A percentile compares a stretch with the other conserved stretches of the same genome.
phyloP scores from a whole-genome alignment of 2,888 invertebrate genomes.

The Ypsolopha sequella region DNA sequence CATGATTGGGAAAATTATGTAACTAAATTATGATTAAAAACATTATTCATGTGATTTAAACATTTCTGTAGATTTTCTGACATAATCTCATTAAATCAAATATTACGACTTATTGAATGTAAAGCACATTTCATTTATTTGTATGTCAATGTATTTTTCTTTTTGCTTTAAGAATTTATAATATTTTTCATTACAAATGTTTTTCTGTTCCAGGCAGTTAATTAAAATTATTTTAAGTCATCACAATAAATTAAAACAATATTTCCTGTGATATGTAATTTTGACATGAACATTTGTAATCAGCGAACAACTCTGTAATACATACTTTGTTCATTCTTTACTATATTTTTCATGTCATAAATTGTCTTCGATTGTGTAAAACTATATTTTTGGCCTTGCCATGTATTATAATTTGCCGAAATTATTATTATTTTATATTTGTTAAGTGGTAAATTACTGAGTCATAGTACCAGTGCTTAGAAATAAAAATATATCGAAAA shows the following conservation, averaged over 20 bases:
- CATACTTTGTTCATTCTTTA: not conserved
- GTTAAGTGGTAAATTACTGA: constrained; percentile 46
- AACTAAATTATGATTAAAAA: constrained; percentile 7
- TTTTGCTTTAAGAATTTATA: not conserved
- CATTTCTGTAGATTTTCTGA: too few species aligned
- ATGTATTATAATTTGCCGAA: constrained; percentile 33
- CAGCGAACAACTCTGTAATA: too few species aligned
- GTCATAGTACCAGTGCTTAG: constrained; percentile 56
- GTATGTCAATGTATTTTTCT: not conserved
- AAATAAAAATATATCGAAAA: constrained; percentile 38
- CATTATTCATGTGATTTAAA: not conserved
- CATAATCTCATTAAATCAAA: too few species aligned
- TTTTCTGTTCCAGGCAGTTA: too few species aligned
- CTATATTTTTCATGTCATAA: not conserved
- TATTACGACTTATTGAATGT: too few species aligned
- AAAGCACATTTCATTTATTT: not conserved
- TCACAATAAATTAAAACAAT: not conserved
- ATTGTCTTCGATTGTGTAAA: constrained; percentile 10
- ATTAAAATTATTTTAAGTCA: not conserved
- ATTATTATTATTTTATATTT: constrained; percentile 29
- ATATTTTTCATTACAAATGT: not conserved
- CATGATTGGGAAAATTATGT: constrained; percentile 17
- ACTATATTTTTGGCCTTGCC: constrained; percentile 50
- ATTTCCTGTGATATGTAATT: constrained; percentile 4
- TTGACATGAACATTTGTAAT: not conserved